Percentiles rank a stretch among this genome's conserved stretches.
phyloP scores from a whole-genome alignment of 92 coral and sea anemone genomes.

The Siderastrea radians region DNA sequence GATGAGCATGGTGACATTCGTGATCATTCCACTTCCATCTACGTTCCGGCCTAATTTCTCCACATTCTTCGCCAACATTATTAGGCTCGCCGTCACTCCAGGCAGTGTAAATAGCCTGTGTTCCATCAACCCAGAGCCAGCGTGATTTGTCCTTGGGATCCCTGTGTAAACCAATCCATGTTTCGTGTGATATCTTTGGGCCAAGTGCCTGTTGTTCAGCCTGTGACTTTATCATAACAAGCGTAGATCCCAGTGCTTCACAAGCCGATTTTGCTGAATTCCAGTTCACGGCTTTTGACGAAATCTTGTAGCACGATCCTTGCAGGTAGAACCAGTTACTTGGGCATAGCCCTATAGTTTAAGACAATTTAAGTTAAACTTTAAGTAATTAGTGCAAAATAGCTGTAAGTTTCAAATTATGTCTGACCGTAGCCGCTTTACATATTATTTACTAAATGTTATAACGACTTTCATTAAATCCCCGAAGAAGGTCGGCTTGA shows the following conservation, averaged over 20 bases:
- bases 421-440: no score
- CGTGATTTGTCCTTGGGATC: no score
- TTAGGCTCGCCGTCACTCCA: neutral
- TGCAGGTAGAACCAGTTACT: neutral
- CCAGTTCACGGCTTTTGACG: conserved; percentile 26
- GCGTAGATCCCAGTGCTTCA: no score
- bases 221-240: no score
- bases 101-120: neutral
- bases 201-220: neutral
- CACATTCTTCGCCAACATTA: neutral
- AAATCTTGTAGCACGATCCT: conserved; percentile 5
- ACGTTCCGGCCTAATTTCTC: neutral
- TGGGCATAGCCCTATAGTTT: conserved; percentile 5
- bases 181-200: neutral
- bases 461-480: no score
- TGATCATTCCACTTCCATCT: neutral
- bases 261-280: neutral
- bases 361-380: no score
- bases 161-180: neutral
- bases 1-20: neutral
- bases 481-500: no score
- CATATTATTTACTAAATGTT: no score
- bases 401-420: no score
- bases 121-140: no score
- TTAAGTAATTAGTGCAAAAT: no score